Evolutionary conservation across 2,113 vertebrate species (phyloP), one percentile per base, ranked within the genome.

Genomic region (Pleuronectes platessa): DNA sequence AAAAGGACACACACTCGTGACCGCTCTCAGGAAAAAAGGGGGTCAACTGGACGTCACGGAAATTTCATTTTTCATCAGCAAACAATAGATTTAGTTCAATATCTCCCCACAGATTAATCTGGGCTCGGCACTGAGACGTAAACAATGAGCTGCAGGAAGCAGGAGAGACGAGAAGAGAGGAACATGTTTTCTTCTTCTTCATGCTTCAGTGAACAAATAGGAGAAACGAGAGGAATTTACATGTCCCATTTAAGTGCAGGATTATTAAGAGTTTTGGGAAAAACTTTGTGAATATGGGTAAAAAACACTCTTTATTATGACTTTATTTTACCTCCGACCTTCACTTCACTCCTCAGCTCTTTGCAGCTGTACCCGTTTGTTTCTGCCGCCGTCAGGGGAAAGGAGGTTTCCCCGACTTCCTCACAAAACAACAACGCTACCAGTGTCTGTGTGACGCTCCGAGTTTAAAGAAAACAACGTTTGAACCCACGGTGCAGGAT

Each of bases 401-500:
- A 75, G 56, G 7, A 15, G 68, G 64, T 60, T 55, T 72, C 37
- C 21, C 11, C 3, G 49, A 63, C 51, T 7, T 65, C 59, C n/a
- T 60, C 35, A 56, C 6, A 75, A 75, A 73, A 37, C 21, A 18
- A 9, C 13, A 40, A 31, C 42, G 27, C 20, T 10, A 17, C 58
- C 24, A 1, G 13, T 21, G 65, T 49, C 62, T 61, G 24, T 55
- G 69, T 47, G 64, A 11, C 5, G 6, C 56, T 68, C 37, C 2
- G n/a, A 81, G 55, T 78, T 71, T 75, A 42, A 42, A 5, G 62
- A 73, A 62, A 73, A 47, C 31, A 23, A 68, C 15, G 64, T 82
- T 63, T 53, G 10, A 68, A 74, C 7, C 53, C 23, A 27, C 20
- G 63, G 13, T 42, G 21, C 10, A 27, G 54, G 54, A 12, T 23